These are phyloP conservation scores for Riparia riparia DNA, from an alignment of 2,113 vertebrate species.

Conservation along the genomic window DNA sequence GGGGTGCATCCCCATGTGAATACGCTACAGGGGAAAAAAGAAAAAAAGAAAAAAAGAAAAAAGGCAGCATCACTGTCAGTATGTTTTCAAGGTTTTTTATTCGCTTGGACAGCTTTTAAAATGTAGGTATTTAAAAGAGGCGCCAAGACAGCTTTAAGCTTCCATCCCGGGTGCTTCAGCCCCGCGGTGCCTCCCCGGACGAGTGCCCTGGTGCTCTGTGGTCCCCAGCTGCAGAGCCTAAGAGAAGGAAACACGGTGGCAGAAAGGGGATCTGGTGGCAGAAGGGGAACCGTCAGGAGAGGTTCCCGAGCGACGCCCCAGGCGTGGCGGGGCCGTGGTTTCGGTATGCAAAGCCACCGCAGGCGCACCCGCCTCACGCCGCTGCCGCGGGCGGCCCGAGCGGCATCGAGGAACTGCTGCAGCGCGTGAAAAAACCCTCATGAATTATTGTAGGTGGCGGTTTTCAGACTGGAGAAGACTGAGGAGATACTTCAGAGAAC, in stretches of 20 bases:
- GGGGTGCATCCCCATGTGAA: accelerated
- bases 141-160: accelerated
- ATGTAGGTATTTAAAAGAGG: not conserved
- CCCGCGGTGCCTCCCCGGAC: accelerated
- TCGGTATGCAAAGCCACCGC: not conserved
- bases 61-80: accelerated
- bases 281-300: not conserved
- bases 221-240: accelerated
- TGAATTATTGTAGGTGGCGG: accelerated
- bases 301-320: not conserved
- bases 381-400: accelerated
- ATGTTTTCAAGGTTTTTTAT: not conserved
- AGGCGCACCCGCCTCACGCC: not conserved
- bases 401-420: not conserved
- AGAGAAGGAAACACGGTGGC: not conserved
- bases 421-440: not conserved
- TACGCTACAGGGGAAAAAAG: accelerated
- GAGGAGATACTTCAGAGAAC: not conserved
- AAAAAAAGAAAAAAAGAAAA: too few relatives aligned
- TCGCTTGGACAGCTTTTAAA: not conserved
- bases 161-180: accelerated
- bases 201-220: accelerated
- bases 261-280: not conserved
- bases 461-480: not conserved
- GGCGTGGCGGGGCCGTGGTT: not conserved